Evolutionary conservation across 2,113 vertebrate species (phyloP).

Genomic region (Cephalophus harveyi): DNA sequence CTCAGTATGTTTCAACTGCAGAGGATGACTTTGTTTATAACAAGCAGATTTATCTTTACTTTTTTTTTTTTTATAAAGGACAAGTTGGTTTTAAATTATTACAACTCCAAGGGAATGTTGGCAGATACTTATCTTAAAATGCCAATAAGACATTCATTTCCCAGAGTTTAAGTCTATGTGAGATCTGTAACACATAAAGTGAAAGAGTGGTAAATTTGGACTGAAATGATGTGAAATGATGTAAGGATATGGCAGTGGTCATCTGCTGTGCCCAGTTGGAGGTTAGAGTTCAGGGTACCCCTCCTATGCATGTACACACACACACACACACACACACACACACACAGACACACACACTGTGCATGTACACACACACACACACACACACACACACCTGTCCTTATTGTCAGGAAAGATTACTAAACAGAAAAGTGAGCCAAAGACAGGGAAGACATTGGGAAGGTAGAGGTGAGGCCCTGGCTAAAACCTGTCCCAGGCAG

Average conservation of each 20-base stretch:
- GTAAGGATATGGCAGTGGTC: not conserved
- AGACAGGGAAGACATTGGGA: not conserved
- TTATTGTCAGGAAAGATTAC: not conserved
- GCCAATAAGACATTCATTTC: slow-evolving; percentile 57
- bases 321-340: not conserved
- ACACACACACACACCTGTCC: not conserved
- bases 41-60: slow-evolving; percentile 46
- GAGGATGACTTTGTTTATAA: slow-evolving; percentile 53
- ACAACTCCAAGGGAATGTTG: slow-evolving; percentile 49
- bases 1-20: not conserved
- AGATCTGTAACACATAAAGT: slow-evolving; percentile 36
- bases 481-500: not conserved
- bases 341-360: not conserved
- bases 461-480: not conserved
- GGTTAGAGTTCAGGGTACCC: not conserved
- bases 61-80: slow-evolving; percentile 47
- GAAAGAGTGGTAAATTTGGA: not conserved
- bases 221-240: not conserved
- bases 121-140: slow-evolving; percentile 43
- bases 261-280: not conserved
- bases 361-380: not conserved
- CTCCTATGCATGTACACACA: accelerated
- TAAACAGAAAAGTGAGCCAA: not conserved
- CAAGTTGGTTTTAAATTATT: slow-evolving; percentile 52
- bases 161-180: slow-evolving; percentile 54